A percentile compares a stretch with the other conserved stretches of the same genome.
Conservation (phyloP, 2,888 invertebrate genomes). For the Muschampia plurimacula region DNA sequence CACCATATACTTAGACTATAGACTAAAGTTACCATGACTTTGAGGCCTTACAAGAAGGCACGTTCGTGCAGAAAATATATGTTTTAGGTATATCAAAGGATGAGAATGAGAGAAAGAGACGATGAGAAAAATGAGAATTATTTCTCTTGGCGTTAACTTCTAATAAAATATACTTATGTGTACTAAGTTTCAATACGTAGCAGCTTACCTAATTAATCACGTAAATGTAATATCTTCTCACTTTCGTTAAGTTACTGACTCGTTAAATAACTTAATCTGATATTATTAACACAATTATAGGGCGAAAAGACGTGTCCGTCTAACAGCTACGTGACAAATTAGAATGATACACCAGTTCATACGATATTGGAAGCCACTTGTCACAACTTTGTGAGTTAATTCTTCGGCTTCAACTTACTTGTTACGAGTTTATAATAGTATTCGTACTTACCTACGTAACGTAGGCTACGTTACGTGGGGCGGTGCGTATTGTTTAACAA, state of each 20-base stretch:
- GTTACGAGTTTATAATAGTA: slow-evolving; percentile 9
- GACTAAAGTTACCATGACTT: too few relatives aligned
- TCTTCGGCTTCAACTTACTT: slow-evolving; percentile 18
- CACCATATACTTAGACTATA: too few relatives aligned
- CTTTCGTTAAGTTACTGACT: slow-evolving; percentile 22
- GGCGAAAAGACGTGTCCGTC: not conserved
- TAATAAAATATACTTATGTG: too few relatives aligned
- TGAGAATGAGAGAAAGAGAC: too few relatives aligned
- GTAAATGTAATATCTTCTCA: not conserved
- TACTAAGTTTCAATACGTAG: not conserved
- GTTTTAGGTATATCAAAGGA: too few relatives aligned
- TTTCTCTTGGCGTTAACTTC: too few relatives aligned
- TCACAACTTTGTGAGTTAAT: slow-evolving; percentile 26
- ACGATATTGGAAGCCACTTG: slow-evolving; percentile 13
- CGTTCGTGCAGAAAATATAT: too few relatives aligned
- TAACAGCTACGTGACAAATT: slow-evolving; percentile 18
- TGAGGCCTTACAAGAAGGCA: too few relatives aligned
- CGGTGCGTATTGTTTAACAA: slow-evolving; percentile 20
- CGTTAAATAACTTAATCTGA: slow-evolving; percentile 25
- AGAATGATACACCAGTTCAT: not conserved
- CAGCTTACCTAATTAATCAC: not conserved
- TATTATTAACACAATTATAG: slow-evolving; percentile 19
- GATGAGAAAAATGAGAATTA: too few relatives aligned
- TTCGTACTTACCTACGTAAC: not conserved
- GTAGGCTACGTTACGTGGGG: not conserved